Evolutionary conservation across 2,888 invertebrate genomes (phyloP).

Genomic region (Nezara viridula): DNA sequence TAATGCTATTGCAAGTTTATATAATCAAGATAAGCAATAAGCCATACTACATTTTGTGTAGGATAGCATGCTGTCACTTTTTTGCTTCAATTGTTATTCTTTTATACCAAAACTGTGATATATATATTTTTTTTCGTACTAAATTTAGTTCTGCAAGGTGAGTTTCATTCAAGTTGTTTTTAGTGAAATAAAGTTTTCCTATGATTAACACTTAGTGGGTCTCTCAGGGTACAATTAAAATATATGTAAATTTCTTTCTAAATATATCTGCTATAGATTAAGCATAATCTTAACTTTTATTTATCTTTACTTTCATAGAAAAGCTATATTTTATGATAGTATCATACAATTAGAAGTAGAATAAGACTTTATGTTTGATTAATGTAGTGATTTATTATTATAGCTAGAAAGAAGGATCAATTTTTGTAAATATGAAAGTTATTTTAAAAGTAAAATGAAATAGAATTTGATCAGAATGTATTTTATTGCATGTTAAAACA

Average conservation of each 20-base stretch:
- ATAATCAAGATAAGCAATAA: neutral
- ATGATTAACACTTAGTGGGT: neutral
- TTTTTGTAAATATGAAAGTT: neutral
- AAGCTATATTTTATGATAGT: neutral
- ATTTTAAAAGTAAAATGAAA: neutral
- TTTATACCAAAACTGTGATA: neutral
- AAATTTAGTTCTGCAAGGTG: neutral
- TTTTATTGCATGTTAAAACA: neutral
- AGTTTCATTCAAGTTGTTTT: neutral
- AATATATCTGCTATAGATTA: neutral
- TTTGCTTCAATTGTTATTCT: neutral
- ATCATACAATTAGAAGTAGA: neutral
- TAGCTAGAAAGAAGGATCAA: neutral
- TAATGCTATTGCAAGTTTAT: too few species aligned
- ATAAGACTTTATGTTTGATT: neutral
- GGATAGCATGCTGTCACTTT: too few species aligned
- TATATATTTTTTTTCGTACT: neutral
- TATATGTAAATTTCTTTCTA: neutral
- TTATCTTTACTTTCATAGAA: neutral
- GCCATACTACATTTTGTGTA: too few species aligned
- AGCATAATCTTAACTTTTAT: neutral
- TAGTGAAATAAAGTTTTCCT: neutral
- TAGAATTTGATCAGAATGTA: neutral
- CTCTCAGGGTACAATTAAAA: constrained; percentile 19
- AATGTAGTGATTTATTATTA: neutral